A percentile compares a stretch with the other conserved stretches of the same genome.
These are phyloP conservation scores for Darevskia mixta DNA, from an alignment of 2,797 vertebrate species.

Conservation along the genomic window DNA sequence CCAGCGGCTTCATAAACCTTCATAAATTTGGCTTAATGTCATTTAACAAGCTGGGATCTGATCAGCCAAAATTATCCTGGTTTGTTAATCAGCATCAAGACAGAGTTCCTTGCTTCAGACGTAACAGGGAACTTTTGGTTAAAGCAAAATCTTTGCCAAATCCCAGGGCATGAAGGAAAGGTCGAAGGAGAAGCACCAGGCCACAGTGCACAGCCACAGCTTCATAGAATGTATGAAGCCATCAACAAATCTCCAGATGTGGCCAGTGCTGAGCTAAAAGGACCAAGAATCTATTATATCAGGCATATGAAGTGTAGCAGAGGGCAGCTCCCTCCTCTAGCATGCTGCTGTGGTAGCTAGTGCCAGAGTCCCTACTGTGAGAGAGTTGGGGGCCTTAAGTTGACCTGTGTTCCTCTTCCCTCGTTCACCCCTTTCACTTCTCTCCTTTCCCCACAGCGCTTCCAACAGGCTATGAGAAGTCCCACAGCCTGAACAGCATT, in stretches of 20 bases:
- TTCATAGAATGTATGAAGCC: background rate
- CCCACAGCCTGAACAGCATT: conserved; percentile 93
- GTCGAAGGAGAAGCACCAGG: background rate
- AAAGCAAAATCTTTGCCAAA: background rate
- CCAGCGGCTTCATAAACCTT: background rate
- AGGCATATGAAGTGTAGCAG: background rate
- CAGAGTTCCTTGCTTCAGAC: background rate
- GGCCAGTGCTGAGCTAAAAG: background rate
- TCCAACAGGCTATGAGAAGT: conserved; percentile 89
- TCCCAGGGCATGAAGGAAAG: background rate
- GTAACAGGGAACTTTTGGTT: background rate
- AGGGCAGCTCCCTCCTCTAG: background rate
- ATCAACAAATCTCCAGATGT: background rate
- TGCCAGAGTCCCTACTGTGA: background rate
- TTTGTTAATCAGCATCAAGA: background rate
- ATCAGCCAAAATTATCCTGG: background rate
- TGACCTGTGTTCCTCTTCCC: conserved; percentile 53
- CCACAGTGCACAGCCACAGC: no score
- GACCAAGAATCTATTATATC: background rate
- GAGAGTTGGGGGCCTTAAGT: background rate
- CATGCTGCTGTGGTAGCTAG: background rate
- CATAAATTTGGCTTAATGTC: background rate
- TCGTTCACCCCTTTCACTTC: conserved; percentile 84
- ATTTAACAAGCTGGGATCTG: background rate
- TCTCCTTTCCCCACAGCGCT: conserved; percentile 62